Evolutionary conservation across 2,113 vertebrate species (phyloP).

Genomic region (Tursiops truncatus): DNA sequence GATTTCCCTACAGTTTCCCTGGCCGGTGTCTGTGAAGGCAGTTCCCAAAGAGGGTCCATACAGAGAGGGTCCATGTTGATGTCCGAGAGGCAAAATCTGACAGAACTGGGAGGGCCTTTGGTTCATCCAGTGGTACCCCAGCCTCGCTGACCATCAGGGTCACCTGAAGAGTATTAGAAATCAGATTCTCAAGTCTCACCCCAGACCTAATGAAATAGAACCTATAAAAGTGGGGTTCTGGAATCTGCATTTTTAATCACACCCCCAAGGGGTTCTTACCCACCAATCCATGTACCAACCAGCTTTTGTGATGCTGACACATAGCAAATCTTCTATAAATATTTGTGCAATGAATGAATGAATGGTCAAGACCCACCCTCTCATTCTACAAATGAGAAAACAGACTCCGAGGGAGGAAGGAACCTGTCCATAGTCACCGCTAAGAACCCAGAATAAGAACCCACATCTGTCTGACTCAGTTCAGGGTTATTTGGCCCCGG

Average conservation of each 20-base stretch:
- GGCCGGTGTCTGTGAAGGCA: neutral
- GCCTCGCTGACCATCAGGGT: neutral
- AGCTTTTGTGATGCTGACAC: neutral
- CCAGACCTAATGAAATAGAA: neutral
- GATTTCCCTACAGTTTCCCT: neutral
- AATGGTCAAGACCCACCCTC: neutral
- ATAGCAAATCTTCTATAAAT: neutral
- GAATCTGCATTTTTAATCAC: neutral
- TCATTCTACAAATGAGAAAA: conserved; percentile 1
- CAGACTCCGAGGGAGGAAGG: neutral
- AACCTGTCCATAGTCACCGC: neutral
- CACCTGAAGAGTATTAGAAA: neutral
- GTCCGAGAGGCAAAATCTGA: neutral
- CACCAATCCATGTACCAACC: neutral
- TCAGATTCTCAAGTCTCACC: neutral
- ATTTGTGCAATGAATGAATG: neutral
- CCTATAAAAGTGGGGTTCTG: neutral
- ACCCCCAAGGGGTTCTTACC: neutral
- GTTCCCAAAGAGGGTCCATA: neutral
- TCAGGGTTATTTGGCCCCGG: neutral
- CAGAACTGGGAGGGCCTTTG: neutral
- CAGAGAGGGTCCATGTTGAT: neutral
- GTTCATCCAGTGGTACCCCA: neutral
- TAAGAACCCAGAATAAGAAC: neutral
- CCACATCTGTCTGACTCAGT: neutral